Evolutionary conservation across 2,888 invertebrate species (phyloP).

Genomic region (Cistogaster globosa): DNA sequence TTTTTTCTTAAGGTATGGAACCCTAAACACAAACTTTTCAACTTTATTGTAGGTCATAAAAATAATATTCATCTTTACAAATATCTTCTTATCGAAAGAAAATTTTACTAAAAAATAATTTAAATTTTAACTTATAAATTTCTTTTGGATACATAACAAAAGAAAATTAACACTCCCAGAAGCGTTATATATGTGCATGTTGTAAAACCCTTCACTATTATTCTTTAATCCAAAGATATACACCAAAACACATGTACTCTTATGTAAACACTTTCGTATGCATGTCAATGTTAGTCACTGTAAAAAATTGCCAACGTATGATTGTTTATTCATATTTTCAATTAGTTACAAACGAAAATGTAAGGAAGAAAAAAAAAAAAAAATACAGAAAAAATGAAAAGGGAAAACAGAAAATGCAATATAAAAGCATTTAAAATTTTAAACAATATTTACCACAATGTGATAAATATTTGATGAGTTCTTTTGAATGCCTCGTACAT

Average conservation of each 20-base stretch:
- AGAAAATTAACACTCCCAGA: slow-evolving; percentile 13
- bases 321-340: slow-evolving; percentile 42
- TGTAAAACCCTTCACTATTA: slow-evolving; percentile 19
- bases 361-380: background rate
- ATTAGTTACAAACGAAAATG: slow-evolving; percentile 7
- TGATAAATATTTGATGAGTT: background rate
- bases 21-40: too few relatives aligned
- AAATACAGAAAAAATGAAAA: too few relatives aligned
- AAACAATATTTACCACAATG: slow-evolving; percentile 20
- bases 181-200: background rate
- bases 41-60: too few relatives aligned
- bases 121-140: background rate
- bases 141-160: slow-evolving; percentile 1
- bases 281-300: background rate
- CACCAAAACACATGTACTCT: background rate
- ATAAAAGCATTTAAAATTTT: slow-evolving; percentile 33
- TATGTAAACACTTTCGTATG: slow-evolving; percentile 3
- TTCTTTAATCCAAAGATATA: background rate
- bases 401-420: background rate
- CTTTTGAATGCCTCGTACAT: background rate
- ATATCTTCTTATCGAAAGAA: background rate
- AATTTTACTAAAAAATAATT: background rate
- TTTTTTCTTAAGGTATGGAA: too few relatives aligned
- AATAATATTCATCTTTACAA: too few relatives aligned
- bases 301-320: slow-evolving; percentile 23